Conservation (phyloP, 2,888 invertebrate species). For the Pollenia labialis region DNA sequence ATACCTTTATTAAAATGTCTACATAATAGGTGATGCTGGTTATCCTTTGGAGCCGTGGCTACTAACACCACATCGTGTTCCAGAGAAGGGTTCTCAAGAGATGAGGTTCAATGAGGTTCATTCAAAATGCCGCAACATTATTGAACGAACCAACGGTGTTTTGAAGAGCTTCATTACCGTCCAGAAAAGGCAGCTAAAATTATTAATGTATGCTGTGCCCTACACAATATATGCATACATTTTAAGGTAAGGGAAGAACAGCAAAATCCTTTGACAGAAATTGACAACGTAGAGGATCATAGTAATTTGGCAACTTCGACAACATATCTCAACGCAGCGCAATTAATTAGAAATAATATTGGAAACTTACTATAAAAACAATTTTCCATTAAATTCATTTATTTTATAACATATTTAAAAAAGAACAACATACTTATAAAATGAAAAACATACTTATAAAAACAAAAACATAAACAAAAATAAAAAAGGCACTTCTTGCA, state of each 20-base stretch:
- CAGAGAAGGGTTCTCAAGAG: too few species aligned
- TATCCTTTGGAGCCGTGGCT: constrained; percentile 32
- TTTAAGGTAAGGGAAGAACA: constrained; percentile 38
- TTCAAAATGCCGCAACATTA: too few species aligned
- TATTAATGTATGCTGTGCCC: constrained; percentile 44
- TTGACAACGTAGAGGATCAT: constrained; percentile 6
- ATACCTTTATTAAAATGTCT: background rate
- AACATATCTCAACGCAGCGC: constrained; percentile 11
- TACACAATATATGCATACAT: too few species aligned
- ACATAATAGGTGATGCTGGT: constrained; percentile 33
- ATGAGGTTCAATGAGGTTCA: too few species aligned
- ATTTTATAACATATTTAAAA: background rate
- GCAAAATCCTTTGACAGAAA: constrained; percentile 13
- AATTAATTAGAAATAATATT: constrained; percentile 34
- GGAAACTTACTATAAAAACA: constrained; percentile 4
- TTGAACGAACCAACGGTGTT: too few species aligned
- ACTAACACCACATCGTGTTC: too few species aligned
- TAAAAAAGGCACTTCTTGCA: background rate
- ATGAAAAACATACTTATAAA: background rate
- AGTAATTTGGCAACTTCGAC: background rate
- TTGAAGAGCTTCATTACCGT: too few species aligned
- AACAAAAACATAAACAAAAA: background rate
- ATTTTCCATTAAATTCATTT: background rate
- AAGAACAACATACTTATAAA: too few species aligned
- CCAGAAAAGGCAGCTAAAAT: constrained; percentile 43